Percentiles rank a stretch among this genome's conserved stretches.
Evolutionary conservation across 2,888 invertebrate genomes (phyloP).

Genomic region (Horisme vitalbata): DNA sequence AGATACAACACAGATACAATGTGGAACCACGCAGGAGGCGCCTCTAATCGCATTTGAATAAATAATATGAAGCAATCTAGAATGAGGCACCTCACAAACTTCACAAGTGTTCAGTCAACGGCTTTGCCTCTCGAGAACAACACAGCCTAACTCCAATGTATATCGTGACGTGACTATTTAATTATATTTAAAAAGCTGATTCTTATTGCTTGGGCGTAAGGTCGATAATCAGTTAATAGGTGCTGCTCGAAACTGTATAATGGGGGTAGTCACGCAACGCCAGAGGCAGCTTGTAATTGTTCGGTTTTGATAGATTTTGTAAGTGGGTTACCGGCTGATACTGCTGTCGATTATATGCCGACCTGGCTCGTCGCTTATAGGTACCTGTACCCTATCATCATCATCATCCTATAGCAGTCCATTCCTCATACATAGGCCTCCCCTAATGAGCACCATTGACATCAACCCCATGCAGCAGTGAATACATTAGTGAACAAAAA

Average conservation of each 20-base stretch:
- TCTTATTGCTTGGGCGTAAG: conserved; percentile 25
- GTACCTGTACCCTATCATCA: too few relatives aligned
- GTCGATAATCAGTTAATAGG: conserved; percentile 25
- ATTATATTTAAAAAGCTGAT: conserved; percentile 27
- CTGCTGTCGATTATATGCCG: neutral
- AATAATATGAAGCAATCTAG: neutral
- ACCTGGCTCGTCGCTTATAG: neutral
- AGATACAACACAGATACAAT: too few relatives aligned
- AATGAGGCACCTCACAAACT: neutral
- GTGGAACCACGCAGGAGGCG: too few relatives aligned
- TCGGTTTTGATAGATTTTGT: conserved; percentile 15
- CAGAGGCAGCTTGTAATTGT: conserved; percentile 9
- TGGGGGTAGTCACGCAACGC: conserved; percentile 28
- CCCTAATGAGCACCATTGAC: too few relatives aligned
- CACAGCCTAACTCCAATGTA: conserved; percentile 23
- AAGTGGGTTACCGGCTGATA: neutral
- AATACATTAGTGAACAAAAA: too few relatives aligned
- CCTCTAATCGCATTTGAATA: neutral
- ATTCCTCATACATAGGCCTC: too few relatives aligned
- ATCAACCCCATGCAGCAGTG: too few relatives aligned
- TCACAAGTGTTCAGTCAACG: neutral
- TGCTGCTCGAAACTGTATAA: conserved; percentile 20
- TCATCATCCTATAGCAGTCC: too few relatives aligned
- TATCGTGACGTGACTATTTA: conserved; percentile 30
- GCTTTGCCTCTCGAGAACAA: conserved; percentile 3